Percentiles rank a stretch among this genome's conserved stretches.
Evolutionary conservation across 2,888 invertebrate species (phyloP).

Genomic region (Phalera bucephala): DNA sequence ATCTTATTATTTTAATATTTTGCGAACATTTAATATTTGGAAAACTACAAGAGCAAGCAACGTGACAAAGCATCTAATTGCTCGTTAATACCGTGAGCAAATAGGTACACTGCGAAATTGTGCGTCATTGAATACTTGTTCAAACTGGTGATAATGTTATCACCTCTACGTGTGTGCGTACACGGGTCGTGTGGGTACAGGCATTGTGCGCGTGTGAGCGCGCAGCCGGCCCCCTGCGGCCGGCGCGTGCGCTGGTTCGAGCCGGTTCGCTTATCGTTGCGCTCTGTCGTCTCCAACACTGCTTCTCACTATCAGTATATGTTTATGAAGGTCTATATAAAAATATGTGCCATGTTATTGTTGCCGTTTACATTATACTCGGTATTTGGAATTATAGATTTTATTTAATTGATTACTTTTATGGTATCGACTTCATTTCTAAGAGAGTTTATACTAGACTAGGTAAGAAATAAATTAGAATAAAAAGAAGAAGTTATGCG

Average conservation of each 20-base stretch:
- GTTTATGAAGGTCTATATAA: slow-evolving; percentile 47
- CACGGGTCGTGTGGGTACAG: slow-evolving; percentile 22
- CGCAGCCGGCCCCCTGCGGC: slow-evolving; percentile 69
- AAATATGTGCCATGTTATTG: slow-evolving; percentile 42
- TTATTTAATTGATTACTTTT: too few species aligned
- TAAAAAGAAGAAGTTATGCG: too few species aligned
- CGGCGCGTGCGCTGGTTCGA: slow-evolving; percentile 62
- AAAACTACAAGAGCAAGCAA: slow-evolving; percentile 7
- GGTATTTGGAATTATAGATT: too few species aligned
- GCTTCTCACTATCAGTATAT: slow-evolving; percentile 39
- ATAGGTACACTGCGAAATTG: slow-evolving; percentile 38
- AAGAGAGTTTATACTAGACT: too few species aligned
- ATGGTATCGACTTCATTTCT: too few species aligned
- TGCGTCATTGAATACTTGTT: slow-evolving; percentile 56
- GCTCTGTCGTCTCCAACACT: slow-evolving; percentile 50
- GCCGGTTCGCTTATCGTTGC: slow-evolving; percentile 68
- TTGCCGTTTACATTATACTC: background rate
- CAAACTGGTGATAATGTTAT: slow-evolving; percentile 56
- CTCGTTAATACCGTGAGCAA: slow-evolving; percentile 21
- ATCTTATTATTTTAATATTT: too few species aligned
- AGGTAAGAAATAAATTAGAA: too few species aligned
- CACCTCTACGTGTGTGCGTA: slow-evolving; percentile 20
- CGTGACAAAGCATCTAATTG: slow-evolving; percentile 27
- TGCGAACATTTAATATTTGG: too few species aligned
- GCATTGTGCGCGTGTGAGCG: slow-evolving; percentile 34